Conservation (phyloP, 2,113 vertebrate genomes). For the Nerophis ophidion region DNA sequence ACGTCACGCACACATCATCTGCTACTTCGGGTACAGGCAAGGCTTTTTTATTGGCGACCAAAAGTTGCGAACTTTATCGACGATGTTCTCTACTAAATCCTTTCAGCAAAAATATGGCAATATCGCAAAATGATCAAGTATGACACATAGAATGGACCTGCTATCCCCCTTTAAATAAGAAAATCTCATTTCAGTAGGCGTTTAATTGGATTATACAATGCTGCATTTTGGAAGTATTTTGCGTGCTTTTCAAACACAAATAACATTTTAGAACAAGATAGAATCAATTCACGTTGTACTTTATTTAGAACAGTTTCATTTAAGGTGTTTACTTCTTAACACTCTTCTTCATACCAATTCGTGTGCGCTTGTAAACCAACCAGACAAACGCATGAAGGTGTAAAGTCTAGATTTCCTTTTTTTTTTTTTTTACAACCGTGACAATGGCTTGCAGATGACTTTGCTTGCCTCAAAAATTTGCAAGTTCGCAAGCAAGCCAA, state of each 20-base stretch:
- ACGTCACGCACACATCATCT: no score
- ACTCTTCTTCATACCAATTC: conserved; percentile 16
- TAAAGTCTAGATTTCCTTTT: conserved; percentile 50
- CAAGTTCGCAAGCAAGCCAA: conserved; percentile 60
- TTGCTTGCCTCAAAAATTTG: conserved; percentile 63
- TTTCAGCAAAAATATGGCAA: no score
- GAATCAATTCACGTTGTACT: conserved; percentile 8
- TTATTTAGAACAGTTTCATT: conserved; percentile 16
- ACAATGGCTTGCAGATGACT: conserved; percentile 69
- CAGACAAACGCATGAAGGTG: conserved; percentile 33
- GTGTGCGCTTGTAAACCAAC: conserved; percentile 35
- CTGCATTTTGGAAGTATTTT: no score
- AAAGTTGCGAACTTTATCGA: no score
- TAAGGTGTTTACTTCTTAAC: conserved; percentile 39
- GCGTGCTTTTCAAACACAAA: conserved; percentile 10
- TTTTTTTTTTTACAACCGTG: conserved; percentile 39
- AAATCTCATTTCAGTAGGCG: no score
- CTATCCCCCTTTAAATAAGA: no score
- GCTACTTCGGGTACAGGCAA: no score
- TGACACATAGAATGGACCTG: no score
- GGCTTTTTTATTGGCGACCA: no score
- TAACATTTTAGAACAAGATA: conserved; percentile 1
- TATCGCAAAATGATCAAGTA: no score
- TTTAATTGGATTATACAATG: no score
- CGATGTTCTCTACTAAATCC: no score